Base-by-base conservation (phyloP, 2,113 vertebrate species). In the Cnemophilus loriae region DNA sequence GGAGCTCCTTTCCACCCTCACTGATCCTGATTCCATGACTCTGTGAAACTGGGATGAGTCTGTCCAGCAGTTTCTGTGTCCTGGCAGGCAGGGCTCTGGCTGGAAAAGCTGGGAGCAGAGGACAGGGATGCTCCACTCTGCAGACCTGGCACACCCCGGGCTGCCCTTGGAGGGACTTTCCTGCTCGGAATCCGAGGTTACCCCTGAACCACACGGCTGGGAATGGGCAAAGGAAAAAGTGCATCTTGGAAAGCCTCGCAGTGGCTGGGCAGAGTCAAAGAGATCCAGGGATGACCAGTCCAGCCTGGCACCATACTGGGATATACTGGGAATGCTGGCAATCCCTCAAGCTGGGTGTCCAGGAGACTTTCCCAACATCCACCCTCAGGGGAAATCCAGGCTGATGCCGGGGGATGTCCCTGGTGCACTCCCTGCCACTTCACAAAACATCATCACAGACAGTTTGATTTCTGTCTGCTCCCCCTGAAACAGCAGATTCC, bases 181-280 rank as follows among this genome's bases (percentile, higher is more conserved):
- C 71, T 60, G 55, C 13, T 4, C 1, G 1, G 57, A 44, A 46
- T 19, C 70, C 0, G 14, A 57, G 30, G 44, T 55, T 30, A 28
- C 0, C 10, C 1, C 16, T 10, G 44, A 68, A 41, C 39, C 47
- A 18, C 56, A 7, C 18, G 1, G 2, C 1, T 50, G 64, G 77
- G 49, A 92, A 63, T 0, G 27, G 52, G 71, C 19, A 28, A 26
- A 49, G 47, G 42, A 56, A 53, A 4, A 56, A 50, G 55, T 0
- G 15, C 60, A 50, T 22, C 35, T 24, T 15, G 39, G 64, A 61
- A 75, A 78, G 10, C 32, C 44, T 33, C 6, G 14, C 27, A 21
- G 53, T 6, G 57, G 16, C 42, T 50, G 76, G 89, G 61, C 30
- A 76, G 56, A 47, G 49, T 52, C 64, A 35, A 2, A 9, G 2